Base-by-base conservation (phyloP, 2,797 vertebrate species). In the Synanceia verrucosa region DNA sequence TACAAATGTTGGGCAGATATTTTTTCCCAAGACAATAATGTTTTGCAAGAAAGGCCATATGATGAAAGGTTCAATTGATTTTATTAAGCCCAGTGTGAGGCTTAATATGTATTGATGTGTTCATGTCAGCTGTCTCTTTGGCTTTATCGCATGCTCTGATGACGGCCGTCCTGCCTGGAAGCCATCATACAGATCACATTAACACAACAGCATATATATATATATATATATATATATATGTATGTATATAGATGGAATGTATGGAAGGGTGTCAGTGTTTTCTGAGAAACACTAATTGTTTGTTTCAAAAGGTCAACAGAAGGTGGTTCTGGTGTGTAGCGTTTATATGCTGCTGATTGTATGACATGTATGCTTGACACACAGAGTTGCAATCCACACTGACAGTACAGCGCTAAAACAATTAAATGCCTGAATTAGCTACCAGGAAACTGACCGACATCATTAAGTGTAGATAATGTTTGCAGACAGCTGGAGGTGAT, bases 401-500 rank as follows among this genome's bases (percentile, higher is more conserved):
- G 46, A 33, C 29, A 29, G 50, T 70, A 61, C 37, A n/a, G 63
- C 1, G 44, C 48, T 64, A 50, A 74, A 80, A 76, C 77, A 85
- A 78, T 88, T 85, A 81, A 79, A 68, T n/a, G 71, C 16, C 52
- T 6, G 39, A 81, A 53, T 39, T 6, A 29, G 63, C 81, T 86
- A 79, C 51, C 13, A 51, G 84, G 7, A 44, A 79, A 36, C 65
- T 51, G 84, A 61, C 79, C 48, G 6, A 5, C 10, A 2, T 59
- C 10, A 51, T 88, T 72, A 62, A 51, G 23, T 3, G 2, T 4
- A 1, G 77, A 65, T 86, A 76, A 89, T 78, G 65, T 9, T 34
- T 48, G 58, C 72, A 14, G 89, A 88, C 87, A 83, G 76, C 78
- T 87, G 80, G 77, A 78, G 72, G 73, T 47, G 68, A 72, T 78